phyloP scores from a whole-genome alignment of 2,888 invertebrate genomes.

The Xylota segnis region DNA sequence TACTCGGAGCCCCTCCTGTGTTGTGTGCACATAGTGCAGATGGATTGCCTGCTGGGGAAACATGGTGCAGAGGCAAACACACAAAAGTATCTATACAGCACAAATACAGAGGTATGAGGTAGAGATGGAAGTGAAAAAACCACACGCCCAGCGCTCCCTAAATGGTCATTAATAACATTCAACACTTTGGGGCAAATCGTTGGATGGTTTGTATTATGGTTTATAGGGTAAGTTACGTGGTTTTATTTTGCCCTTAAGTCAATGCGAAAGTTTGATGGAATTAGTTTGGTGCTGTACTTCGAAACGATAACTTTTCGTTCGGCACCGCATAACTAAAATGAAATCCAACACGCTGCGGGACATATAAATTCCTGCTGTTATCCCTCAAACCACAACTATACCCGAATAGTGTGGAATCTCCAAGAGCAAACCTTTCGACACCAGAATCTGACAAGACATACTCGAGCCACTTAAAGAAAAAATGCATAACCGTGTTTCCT shows the following conservation, averaged over 20 bases:
- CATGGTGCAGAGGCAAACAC: neutral
- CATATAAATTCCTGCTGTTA: too few species aligned
- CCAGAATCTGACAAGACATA: too few species aligned
- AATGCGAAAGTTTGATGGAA: too few species aligned
- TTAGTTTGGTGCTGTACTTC: too few species aligned
- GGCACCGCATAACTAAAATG: too few species aligned
- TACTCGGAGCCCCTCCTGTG: conserved; percentile 32
- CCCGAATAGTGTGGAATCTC: too few species aligned
- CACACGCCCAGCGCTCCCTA: conserved; percentile 1
- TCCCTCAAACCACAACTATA: too few species aligned
- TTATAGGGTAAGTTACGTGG: neutral
- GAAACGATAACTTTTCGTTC: too few species aligned
- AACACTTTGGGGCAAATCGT: conserved; percentile 50
- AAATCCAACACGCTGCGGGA: too few species aligned
- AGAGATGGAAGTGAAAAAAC: neutral
- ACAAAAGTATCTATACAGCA: neutral
- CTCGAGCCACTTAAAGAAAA: too few species aligned
- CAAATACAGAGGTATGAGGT: neutral
- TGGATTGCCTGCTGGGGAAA: neutral
- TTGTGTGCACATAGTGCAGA: conserved; percentile 7
- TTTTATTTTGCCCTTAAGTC: neutral
- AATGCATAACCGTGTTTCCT: too few species aligned
- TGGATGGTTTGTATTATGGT: conserved; percentile 1
- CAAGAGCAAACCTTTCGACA: too few species aligned
- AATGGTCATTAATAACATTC: conserved; percentile 56